phyloP scores from a whole-genome alignment of 1,140 invertebrate genomes.

The Augochlora pura region DNA sequence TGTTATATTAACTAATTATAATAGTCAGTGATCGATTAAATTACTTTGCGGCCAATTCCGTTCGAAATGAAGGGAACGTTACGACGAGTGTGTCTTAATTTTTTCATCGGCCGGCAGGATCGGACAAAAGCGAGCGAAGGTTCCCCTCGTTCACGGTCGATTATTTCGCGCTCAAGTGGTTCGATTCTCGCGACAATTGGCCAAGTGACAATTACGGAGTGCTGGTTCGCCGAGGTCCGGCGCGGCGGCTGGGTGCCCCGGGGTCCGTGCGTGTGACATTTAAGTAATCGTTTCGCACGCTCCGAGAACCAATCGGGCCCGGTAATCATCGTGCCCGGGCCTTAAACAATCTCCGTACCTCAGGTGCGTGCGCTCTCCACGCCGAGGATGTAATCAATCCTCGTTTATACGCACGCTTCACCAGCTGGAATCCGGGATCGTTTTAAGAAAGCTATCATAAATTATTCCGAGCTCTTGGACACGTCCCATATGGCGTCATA shows the following conservation, averaged over 20 bases:
- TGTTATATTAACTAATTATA: too few species aligned
- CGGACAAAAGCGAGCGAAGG: too few species aligned
- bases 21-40: too few species aligned
- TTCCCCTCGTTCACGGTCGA: too few species aligned
- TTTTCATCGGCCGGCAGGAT: too few species aligned
- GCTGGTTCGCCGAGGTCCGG: neutral
- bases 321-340: slow-evolving; percentile 35
- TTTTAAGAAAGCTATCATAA: slow-evolving; percentile 63
- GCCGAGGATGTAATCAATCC: slow-evolving; percentile 51
- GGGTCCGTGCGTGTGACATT: slow-evolving; percentile 29
- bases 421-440: slow-evolving; percentile 45
- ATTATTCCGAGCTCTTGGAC: slow-evolving; percentile 45
- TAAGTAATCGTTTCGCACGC: slow-evolving; percentile 54
- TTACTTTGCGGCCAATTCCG: too few species aligned
- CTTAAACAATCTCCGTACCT: slow-evolving; percentile 52
- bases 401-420: slow-evolving; percentile 56
- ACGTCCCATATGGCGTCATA: slow-evolving; percentile 49
- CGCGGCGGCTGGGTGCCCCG: neutral
- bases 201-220: neutral
- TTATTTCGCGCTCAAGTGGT: too few species aligned
- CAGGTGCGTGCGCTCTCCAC: slow-evolving; percentile 10
- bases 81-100: too few species aligned
- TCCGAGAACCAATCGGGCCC: slow-evolving; percentile 14
- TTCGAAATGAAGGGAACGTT: too few species aligned
- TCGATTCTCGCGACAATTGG: neutral